Evolutionary conservation across 2,797 vertebrate species (phyloP), one percentile per base, ranked within the genome.

Genomic region (Squalus acanthias): DNA sequence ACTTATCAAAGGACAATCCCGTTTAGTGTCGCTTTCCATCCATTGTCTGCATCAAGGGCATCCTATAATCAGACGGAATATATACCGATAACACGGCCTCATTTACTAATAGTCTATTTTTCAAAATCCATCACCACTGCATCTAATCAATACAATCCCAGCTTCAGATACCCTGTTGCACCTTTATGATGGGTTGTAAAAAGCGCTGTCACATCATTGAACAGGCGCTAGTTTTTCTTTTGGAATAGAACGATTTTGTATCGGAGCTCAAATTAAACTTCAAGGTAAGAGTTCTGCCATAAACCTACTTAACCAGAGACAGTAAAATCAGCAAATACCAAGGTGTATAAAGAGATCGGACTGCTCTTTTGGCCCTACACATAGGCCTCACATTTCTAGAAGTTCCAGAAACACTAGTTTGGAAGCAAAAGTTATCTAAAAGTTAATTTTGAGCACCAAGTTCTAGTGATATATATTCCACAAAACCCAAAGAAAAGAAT

Each of bases 381-480:
- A 22, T 22, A 22, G 12, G 4, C 53, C 50, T 82, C 0, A 67
- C 63, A 24, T 88, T 85, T 53, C 50, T 22, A 82, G 96, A 97
- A 96, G 97, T 79, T 96, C 63, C 33, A 39, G 13, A 39, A 33
- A 5, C 33, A 15, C 88, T 0, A 17, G 60, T 63, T 65, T 65
- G 60, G 17, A 22, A 67, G 89, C 1, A 67, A 92, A 92, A 9
- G 15, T 67, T n/a, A 65, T 53, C 89, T 17, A 15, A 63, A 8
- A n/a, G 60, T 8, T 6, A n/a, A n/a, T 92, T 92, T 92, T 39
- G 60, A 39, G 29, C 33, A 39, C 15, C 8, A 91, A n/a, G 15
- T n/a, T 92, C 29, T 33, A n/a, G 60, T 39, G 17, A 20, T 67
- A 39, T 67, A 22, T 63, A 63, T n/a, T 3, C 13, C 33, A 12